phyloP scores from a whole-genome alignment of 2,888 invertebrate genomes.

The Coelinius sp. region DNA sequence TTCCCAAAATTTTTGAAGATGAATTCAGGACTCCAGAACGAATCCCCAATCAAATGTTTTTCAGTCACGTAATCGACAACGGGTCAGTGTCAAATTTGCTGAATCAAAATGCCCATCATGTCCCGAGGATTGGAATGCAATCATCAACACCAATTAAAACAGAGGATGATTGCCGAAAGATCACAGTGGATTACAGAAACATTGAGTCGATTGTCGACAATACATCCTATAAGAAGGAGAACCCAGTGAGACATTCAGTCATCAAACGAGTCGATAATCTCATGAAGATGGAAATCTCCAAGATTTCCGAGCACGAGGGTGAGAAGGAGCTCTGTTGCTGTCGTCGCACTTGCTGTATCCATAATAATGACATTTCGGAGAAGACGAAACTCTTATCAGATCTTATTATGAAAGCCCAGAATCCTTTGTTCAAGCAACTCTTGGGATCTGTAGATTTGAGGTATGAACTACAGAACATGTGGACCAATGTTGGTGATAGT shows the following conservation, averaged over 20 bases:
- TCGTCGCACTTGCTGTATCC: constrained; percentile 66
- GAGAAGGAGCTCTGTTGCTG: constrained; percentile 59
- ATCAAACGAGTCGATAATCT: constrained; percentile 64
- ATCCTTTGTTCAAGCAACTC: constrained; percentile 64
- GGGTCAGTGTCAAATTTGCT: constrained; percentile 50
- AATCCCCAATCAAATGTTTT: constrained; percentile 49
- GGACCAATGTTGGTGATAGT: constrained; percentile 59
- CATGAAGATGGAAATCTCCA: constrained; percentile 59
- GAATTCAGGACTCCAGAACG: constrained; percentile 61
- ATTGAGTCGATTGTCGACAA: constrained; percentile 68
- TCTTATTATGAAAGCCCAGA: constrained; percentile 64
- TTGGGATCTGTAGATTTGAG: constrained; percentile 64
- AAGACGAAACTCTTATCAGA: constrained; percentile 68
- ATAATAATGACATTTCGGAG: constrained; percentile 63
- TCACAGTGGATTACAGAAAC: constrained; percentile 65
- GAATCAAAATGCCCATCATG: constrained; percentile 55
- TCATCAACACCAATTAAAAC: constrained; percentile 68
- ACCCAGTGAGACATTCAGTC: constrained; percentile 63
- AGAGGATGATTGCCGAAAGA: constrained; percentile 50
- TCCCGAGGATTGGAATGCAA: constrained; percentile 63
- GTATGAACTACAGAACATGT: constrained; percentile 65
- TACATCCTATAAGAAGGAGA: constrained; percentile 63
- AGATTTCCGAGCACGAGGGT: constrained; percentile 50
- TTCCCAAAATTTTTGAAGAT: constrained; percentile 61
- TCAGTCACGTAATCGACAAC: constrained; percentile 40